These are phyloP conservation scores for Diuraphis noxia DNA, from an alignment of 1,140 invertebrate genomes.

Conservation along the genomic window DNA sequence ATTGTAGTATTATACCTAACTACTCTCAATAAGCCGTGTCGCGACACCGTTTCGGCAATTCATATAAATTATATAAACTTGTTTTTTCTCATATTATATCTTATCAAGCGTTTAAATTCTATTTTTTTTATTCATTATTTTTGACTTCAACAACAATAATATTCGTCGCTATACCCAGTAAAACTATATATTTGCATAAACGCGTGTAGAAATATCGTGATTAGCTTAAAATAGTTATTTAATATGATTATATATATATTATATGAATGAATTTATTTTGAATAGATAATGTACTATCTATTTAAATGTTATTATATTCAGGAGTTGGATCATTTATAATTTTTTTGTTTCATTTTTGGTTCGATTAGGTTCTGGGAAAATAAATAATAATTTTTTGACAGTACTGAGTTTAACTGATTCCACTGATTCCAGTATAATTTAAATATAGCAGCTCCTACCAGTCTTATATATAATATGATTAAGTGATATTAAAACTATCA, in stretches of 20 bases:
- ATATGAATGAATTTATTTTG: neutral
- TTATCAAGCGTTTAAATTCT: neutral
- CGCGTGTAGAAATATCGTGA: neutral
- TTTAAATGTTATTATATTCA: neutral
- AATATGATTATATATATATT: neutral
- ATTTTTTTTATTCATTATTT: neutral
- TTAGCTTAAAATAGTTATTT: neutral
- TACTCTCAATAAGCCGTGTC: neutral
- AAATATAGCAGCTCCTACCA: neutral
- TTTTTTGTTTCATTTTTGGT: neutral
- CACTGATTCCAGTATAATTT: neutral
- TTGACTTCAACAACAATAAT: neutral
- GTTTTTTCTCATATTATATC: neutral
- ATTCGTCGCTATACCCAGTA: neutral
- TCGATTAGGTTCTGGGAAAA: neutral
- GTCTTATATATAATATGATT: neutral
- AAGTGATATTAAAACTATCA: neutral
- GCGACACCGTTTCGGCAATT: conserved; percentile 5
- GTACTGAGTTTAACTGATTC: neutral
- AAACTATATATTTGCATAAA: neutral
- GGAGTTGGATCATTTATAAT: neutral
- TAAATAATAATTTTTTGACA: neutral
- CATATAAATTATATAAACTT: neutral
- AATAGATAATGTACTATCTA: neutral
- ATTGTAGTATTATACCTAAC: neutral